Evolutionary conservation across 2,888 invertebrate species (phyloP), one percentile per base, ranked within the genome.

Genomic region (Trimorus sp.): DNA sequence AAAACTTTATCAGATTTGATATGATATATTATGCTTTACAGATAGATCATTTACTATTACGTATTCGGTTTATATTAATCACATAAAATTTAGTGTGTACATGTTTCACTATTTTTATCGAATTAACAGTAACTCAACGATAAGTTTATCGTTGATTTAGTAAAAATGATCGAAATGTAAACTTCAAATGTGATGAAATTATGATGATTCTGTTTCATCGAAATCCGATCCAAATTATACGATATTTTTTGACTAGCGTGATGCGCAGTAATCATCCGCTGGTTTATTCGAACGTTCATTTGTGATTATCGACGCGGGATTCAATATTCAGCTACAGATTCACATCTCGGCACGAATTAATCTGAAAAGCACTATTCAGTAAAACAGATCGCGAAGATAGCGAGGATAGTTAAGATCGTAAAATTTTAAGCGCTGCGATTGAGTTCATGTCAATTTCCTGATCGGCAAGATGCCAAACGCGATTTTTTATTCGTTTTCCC

Each of bases 401-500:
- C 12, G 45, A 26, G 60, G 14, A 60, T 45, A 5, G 45, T 60
- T 9, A 12, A 45, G 36, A 45, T 60, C 42, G 60, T 45, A 45
- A 45, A 60, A 60, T 60, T 60, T 45, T 45, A 26, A 45, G 12
- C 60, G 12, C 0, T 60, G 60, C 16, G 14, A 42, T 60, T 26
- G 60, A 60, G 60, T 45, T 60, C 45, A 26, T 60, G 60, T 60
- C 45, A 54, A 54, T 60, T 45, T 60, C 45, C 60, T 60, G 45
- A 60, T 60, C 60, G 60, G 60, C 60, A 60, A 60, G 60, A 60
- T 60, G 60, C 60, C 60, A 60, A 45, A 45, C 8, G 38, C 26
- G 26, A 26, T 26, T 26, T 26, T 40, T 60, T 16, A 45, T 60
- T 45, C 26, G 54, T 26, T 54, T 54, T 54, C 9, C 26, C 54